phyloP scores from a whole-genome alignment of 2,797 vertebrate genomes.

The Iguana delicatissima region DNA sequence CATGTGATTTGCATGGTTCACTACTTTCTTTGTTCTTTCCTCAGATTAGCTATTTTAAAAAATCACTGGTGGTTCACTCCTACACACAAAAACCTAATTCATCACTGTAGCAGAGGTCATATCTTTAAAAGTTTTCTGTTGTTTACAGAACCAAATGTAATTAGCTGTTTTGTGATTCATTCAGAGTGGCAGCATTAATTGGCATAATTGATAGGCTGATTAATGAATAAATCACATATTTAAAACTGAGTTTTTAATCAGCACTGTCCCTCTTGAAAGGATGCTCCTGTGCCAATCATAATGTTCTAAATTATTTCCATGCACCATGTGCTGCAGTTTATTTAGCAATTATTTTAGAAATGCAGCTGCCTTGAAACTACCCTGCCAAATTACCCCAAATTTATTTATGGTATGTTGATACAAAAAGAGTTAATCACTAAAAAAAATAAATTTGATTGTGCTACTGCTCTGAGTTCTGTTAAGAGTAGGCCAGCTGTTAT shows the following conservation, averaged over 20 bases:
- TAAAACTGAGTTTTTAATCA: constrained; percentile 27
- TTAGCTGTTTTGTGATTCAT: constrained; percentile 45
- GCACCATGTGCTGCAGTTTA: background rate
- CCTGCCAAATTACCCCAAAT: background rate
- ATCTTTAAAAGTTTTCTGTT: constrained; percentile 12
- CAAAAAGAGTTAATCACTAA: constrained; percentile 1
- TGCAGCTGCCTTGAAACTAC: constrained; percentile 13
- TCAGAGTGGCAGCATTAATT: constrained; percentile 26
- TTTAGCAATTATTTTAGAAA: constrained; percentile 20
- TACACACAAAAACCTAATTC: background rate
- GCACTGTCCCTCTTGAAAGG: constrained; percentile 5
- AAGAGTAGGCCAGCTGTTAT: constrained; percentile 20
- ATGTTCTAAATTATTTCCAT: constrained; percentile 3
- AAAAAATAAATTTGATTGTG: background rate
- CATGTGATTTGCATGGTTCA: constrained; percentile 21
- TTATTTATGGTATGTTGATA: constrained; percentile 16
- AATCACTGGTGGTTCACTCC: constrained; percentile 16
- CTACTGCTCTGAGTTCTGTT: constrained; percentile 22
- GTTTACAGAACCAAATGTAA: constrained; percentile 27
- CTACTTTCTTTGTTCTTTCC: constrained; percentile 17
- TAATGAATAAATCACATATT: constrained; percentile 45
- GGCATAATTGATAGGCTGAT: constrained; percentile 44
- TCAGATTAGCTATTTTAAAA: constrained; percentile 24
- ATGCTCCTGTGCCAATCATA: constrained; percentile 16
- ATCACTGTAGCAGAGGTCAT: constrained; percentile 7